Evolutionary conservation across 53 echinoderm and acorn worm species (phyloP).

Genomic region (Zoroaster sp.): DNA sequence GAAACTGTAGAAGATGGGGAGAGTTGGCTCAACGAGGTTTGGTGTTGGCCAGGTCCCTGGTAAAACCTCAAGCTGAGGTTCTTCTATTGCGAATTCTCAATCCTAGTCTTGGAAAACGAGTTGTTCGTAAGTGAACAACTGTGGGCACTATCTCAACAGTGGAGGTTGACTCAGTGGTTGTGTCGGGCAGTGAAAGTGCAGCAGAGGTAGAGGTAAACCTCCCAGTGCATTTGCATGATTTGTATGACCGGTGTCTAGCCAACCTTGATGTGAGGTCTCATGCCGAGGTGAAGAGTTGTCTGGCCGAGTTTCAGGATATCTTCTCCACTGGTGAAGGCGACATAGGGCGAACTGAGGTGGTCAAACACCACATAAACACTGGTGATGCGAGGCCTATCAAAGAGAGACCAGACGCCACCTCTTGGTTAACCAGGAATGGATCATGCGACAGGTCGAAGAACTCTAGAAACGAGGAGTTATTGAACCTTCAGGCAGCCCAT

Average conservation of each 20-base stretch:
- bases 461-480: conserved; percentile 25
- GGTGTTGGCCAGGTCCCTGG: too few relatives aligned
- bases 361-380: conserved; percentile 37
- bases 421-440: conserved; percentile 6
- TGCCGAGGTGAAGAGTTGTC: neutral
- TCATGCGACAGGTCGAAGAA: conserved; percentile 30
- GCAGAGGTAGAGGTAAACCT: too few relatives aligned
- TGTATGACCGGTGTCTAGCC: neutral
- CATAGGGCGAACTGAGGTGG: conserved; percentile 35
- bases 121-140: neutral
- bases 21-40: neutral
- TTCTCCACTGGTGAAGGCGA: conserved; percentile 49
- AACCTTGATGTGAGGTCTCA: neutral
- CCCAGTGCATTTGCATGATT: too few relatives aligned
- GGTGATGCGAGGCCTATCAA: conserved; percentile 28
- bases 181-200: neutral
- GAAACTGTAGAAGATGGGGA: neutral
- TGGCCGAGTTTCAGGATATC: conserved; percentile 32
- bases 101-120: neutral
- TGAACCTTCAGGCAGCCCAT: conserved; percentile 62
- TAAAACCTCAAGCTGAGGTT: neutral
- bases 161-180: neutral
- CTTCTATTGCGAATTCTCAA: neutral
- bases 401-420: conserved; percentile 33
- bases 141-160: neutral